Evolutionary conservation across 2,797 vertebrate species (phyloP), one percentile per base, ranked within the genome.

Genomic region (Neomorphus geoffroyi): DNA sequence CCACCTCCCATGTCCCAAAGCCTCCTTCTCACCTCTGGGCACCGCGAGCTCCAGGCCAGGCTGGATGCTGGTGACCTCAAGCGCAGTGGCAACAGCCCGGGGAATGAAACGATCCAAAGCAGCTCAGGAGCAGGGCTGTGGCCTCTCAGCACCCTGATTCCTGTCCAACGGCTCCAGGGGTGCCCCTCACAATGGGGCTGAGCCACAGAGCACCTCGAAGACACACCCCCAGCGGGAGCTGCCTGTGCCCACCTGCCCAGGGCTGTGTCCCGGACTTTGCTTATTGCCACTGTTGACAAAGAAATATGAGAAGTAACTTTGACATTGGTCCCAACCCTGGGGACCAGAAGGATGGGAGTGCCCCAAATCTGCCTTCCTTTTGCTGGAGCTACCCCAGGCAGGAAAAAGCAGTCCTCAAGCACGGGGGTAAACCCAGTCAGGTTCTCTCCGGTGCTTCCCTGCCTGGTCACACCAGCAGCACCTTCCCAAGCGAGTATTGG

Each of bases 21-120:
- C 2, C 56, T 22, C 33, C 26, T 27, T 14, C 60, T 70, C 86
- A 28, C 28, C 61, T 43, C 64, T 3, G 3, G 3, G 48, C 45
- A 11, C 21, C n/a, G 2, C 22, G 9, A 10, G 30, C 39, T 57
- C 66, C 33, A 41, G 18, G 2, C 7, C 33, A 2, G 2, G 23
- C n/a, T 0, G 0, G 22, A 1, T 22, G 3, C 18, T 0, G n/a
- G 3, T 0, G 32, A 37, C 30, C 32, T 60, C 33, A 11, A 39
- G n/a, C 1, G 7, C 3, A 24, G 18, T 3, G 10, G 37, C 10
- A 51, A 19, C 37, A 37, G 18, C 32, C 18, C 24, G 2, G 18
- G 23, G 53, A 24, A 5, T 27, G 9, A 28, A 58, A 45, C 12
- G 8, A 30, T 13, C 33, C 19, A 7, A 30, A 81, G 28, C 0